phyloP scores from a whole-genome alignment of 2,888 invertebrate species.

The Rhogogaster chlorosoma region DNA sequence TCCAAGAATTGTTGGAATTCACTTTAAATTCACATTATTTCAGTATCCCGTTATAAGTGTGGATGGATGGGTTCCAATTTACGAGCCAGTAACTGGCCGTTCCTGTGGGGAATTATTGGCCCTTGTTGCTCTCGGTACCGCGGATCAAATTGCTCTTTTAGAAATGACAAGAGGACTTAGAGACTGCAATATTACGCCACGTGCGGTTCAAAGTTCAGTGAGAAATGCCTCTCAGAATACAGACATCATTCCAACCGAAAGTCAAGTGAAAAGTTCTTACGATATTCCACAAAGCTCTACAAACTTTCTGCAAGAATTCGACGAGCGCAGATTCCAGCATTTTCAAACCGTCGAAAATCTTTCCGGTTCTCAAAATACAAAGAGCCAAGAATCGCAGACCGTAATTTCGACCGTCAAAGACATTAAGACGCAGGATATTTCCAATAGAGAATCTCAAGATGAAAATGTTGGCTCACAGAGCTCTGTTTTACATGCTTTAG shows the following conservation, averaged over 20 bases:
- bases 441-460: slow-evolving; percentile 53
- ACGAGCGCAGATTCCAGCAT: not conserved
- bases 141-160: slow-evolving; percentile 81
- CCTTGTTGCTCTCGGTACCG: slow-evolving; percentile 82
- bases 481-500: slow-evolving; percentile 63
- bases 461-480: slow-evolving; percentile 53
- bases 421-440: slow-evolving; percentile 56
- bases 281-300: slow-evolving; percentile 8
- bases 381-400: slow-evolving; percentile 70
- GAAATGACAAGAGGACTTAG: slow-evolving; percentile 76
- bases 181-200: slow-evolving; percentile 60
- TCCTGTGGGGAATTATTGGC: slow-evolving; percentile 80
- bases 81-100: slow-evolving; percentile 76
- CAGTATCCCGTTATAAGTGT: slow-evolving; percentile 82
- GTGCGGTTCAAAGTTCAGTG: slow-evolving; percentile 33
- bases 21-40: slow-evolving; percentile 52
- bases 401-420: slow-evolving; percentile 65
- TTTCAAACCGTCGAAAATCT: not conserved
- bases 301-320: not conserved
- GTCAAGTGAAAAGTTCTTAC: slow-evolving; percentile 23
- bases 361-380: slow-evolving; percentile 52
- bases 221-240: slow-evolving; percentile 43
- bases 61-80: slow-evolving; percentile 81
- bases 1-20: not conserved
- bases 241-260: slow-evolving; percentile 1